These are phyloP conservation scores for Phoebastria nigripes DNA, from an alignment of 2,797 vertebrate genomes.

Conservation along the genomic window DNA sequence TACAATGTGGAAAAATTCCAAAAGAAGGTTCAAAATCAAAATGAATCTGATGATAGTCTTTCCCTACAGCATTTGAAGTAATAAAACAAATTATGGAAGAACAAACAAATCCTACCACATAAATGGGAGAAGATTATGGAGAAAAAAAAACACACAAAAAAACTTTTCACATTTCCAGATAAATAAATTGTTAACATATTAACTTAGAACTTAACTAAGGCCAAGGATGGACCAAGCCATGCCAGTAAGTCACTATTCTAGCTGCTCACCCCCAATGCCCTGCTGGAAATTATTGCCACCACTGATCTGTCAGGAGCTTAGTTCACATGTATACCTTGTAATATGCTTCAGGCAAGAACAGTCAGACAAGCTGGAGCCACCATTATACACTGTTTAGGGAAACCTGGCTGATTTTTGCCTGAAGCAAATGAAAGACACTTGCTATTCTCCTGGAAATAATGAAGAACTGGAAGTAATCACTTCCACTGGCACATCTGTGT, in stretches of 20 bases:
- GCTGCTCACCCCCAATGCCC: neutral
- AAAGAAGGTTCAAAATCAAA: neutral
- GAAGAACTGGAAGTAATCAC: neutral
- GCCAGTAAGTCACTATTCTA: neutral
- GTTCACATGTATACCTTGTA: neutral
- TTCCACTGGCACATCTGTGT: neutral
- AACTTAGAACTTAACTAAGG: neutral
- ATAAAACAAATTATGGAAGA: neutral
- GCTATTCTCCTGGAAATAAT: neutral
- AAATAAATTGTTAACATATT: neutral
- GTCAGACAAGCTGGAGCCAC: neutral
- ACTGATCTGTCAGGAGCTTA: neutral
- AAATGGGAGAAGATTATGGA: neutral
- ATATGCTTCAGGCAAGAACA: neutral
- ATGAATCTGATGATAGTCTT: neutral
- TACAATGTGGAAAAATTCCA: neutral
- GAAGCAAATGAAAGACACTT: neutral
- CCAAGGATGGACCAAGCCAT: neutral
- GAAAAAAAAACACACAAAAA: neutral
- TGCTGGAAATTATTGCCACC: neutral
- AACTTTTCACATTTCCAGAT: neutral
- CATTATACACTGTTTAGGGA: neutral
- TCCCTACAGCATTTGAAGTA: neutral
- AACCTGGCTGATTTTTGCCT: conserved; percentile 11
- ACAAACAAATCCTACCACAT: neutral